Base-by-base conservation (phyloP, 53 echinoderm and acorn worm species). In the Patiria pectinifera region DNA sequence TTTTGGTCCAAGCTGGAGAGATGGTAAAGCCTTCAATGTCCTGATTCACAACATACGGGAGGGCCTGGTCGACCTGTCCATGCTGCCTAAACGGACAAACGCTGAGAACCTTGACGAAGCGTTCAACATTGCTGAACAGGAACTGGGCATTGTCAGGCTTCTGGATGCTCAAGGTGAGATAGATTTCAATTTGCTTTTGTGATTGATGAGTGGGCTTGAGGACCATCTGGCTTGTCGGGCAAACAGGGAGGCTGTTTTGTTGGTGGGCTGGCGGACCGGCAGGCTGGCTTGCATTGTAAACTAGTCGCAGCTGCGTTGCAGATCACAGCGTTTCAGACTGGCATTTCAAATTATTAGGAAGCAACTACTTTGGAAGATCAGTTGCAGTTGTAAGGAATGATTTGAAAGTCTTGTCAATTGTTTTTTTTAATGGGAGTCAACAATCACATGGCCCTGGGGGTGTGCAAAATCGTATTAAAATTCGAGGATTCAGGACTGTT, bases 1-100 rank as follows among this genome's bases (percentile, higher is more conserved):
- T 66, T 99, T 99, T 94, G 99, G 99, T 2, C 95, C 95, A 9
- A 99, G 99, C 47, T 99, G 99, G 99, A 91, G 99, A 49, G 99
- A 99, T 93, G 99, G 99, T 58, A 83, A 93, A 87, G 99, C 99
- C 74, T 99, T 99, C 92, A 99, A 89, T 49, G 61, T 97, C 80
- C 89, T 99, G 71, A 95, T 99, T 63, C 93, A 99, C 82, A 99
- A 92, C 91, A 99, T 99, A 87, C 85, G 93, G 13, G 47, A 75
- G 22, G 99, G 93, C 62, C 94, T 99, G 89, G 75, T 99, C 0
- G 96, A 99, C 86, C 86, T 96, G 48, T 83, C 94, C 25, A 76
- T 62, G 71, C 93, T 97, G 15, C 85, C 85, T 24, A 89, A 89
- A 44, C 92, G 95, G 58, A 93, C 94, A n/a, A 99, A 99, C 75